Conservation (phyloP, 2,888 invertebrate genomes). For the Loripinus fragilis region DNA sequence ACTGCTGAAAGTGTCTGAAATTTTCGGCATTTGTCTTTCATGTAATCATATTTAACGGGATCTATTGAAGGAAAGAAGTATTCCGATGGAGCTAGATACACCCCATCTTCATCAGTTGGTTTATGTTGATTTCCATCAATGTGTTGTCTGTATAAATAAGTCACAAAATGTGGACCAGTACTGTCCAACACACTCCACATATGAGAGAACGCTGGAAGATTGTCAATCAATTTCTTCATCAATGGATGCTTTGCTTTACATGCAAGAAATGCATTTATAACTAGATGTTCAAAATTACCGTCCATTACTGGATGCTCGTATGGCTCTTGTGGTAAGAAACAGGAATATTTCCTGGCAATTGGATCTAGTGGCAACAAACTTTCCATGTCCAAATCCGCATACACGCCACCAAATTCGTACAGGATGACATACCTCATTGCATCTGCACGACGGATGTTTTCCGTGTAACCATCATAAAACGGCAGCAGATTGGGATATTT, state of each 20-base stretch:
- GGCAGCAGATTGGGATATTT: constrained; percentile 72
- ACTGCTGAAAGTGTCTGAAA: constrained; percentile 43
- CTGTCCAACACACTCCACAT: constrained; percentile 78
- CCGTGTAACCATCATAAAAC: constrained; percentile 73
- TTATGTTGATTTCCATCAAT: constrained; percentile 27
- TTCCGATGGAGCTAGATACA: constrained; percentile 63
- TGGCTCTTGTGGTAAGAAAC: constrained; percentile 77
- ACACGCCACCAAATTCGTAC: constrained; percentile 81
- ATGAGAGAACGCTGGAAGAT: constrained; percentile 68
- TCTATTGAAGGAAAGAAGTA: constrained; percentile 66
- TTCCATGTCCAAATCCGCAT: constrained; percentile 81
- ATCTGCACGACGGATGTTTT: constrained; percentile 78
- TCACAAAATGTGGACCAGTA: constrained; percentile 78
- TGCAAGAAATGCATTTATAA: constrained; percentile 78
- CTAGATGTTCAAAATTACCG: constrained; percentile 72
- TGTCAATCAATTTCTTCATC: constrained; percentile 74
- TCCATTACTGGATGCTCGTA: constrained; percentile 77
- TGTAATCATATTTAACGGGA: constrained; percentile 57
- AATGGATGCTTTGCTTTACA: constrained; percentile 75
- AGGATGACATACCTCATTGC: constrained; percentile 79
- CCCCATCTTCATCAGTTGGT: constrained; percentile 43
- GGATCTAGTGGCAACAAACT: constrained; percentile 73
- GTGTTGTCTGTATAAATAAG: constrained; percentile 67
- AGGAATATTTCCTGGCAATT: constrained; percentile 67
- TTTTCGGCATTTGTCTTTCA: constrained; percentile 52